Conservation (phyloP, 2,797 vertebrate species). For the Poeciliopsis paucimaculata region DNA sequence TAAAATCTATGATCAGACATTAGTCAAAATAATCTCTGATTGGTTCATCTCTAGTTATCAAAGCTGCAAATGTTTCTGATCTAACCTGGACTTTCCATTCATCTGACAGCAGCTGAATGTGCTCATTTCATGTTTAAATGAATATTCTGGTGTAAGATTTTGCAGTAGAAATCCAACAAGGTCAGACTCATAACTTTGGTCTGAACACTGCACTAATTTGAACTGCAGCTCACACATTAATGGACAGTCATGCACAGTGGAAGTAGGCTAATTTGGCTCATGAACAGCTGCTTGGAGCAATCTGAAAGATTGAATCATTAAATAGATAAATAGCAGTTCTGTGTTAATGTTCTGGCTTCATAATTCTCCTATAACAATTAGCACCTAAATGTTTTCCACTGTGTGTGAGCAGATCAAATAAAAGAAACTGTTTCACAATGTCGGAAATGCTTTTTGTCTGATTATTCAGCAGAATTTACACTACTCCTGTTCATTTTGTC, state of each 20-base stretch:
- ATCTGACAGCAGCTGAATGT: constrained; percentile 6
- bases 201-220: background rate
- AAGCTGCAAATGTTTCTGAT: background rate
- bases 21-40: background rate
- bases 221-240: constrained; percentile 1
- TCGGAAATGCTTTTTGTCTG: background rate
- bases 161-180: background rate
- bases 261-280: constrained; percentile 1
- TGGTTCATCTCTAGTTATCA: background rate
- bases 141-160: constrained; percentile 1
- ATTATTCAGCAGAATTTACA: background rate
- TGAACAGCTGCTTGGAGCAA: constrained; percentile 4
- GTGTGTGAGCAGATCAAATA: background rate
- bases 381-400: background rate
- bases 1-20: background rate
- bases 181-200: constrained; percentile 2
- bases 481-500: background rate
- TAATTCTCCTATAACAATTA: constrained; percentile 6
- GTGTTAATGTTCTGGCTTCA: constrained; percentile 5
- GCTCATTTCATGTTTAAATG: background rate
- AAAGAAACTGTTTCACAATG: background rate
- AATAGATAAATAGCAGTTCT: constrained; percentile 4
- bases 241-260: background rate
- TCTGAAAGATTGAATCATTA: constrained; percentile 1
- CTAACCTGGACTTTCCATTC: constrained; percentile 5